Evolutionary conservation across 2,888 invertebrate species (phyloP).

Genomic region (Pherbina coryleti): DNA sequence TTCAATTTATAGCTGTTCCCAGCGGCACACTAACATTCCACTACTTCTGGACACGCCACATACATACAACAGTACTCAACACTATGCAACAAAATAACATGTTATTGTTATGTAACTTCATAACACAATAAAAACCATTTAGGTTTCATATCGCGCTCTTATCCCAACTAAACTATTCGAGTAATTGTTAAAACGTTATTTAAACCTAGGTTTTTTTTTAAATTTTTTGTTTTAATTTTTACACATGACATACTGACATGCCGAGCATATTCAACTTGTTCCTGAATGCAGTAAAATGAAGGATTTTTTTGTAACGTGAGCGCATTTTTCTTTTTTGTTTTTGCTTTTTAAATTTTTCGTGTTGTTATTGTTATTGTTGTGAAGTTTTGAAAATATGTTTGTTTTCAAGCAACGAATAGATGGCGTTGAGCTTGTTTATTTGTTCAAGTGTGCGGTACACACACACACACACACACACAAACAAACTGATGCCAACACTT

Average conservation of each 20-base stretch:
- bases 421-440: slow-evolving; percentile 36
- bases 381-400: slow-evolving; percentile 31
- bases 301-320: not conserved
- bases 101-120: not conserved
- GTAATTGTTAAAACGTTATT: slow-evolving; percentile 24
- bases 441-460: slow-evolving; percentile 10
- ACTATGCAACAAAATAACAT: not conserved
- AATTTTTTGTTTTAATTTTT: slow-evolving; percentile 5
- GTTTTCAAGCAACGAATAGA: slow-evolving; percentile 30
- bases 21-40: no score
- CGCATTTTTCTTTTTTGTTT: not conserved
- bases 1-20: no score
- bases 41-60: no score
- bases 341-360: not conserved
- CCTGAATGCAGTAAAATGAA: not conserved
- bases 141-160: slow-evolving; percentile 20
- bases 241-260: slow-evolving; percentile 6
- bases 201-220: not conserved
- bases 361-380: not conserved
- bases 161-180: slow-evolving; percentile 14
- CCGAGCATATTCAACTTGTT: slow-evolving; percentile 5
- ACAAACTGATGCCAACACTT: not conserved
- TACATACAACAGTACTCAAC: not conserved
- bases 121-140: slow-evolving; percentile 26
- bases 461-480: slow-evolving; percentile 43